A percentile compares a stretch with the other conserved stretches of the same genome.
Conservation (phyloP, 2,888 invertebrate genomes). For the Melanotus villosus region DNA sequence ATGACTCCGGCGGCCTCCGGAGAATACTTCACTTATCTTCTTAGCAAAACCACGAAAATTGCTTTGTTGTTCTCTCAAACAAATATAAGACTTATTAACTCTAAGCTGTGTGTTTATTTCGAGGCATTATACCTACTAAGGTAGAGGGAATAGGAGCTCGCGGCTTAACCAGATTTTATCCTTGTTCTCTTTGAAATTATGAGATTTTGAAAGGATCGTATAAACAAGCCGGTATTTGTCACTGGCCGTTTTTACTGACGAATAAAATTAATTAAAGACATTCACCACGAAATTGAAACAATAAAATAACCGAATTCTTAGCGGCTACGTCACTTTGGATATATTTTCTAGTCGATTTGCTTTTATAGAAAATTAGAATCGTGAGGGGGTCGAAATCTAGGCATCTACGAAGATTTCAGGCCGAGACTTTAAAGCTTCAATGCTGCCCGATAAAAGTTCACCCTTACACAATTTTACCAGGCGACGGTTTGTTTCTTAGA, state of each 20-base stretch:
- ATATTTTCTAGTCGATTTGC: constrained; percentile 45
- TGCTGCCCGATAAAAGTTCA: constrained; percentile 33
- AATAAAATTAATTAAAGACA: constrained; percentile 27
- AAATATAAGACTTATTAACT: constrained; percentile 46
- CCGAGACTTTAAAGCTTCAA: constrained; percentile 27
- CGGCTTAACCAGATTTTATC: constrained; percentile 20
- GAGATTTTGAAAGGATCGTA: constrained; percentile 27
- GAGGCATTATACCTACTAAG: constrained; percentile 25
- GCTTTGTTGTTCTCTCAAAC: constrained; percentile 46
- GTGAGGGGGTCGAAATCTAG: constrained; percentile 33
- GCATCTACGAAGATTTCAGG: constrained; percentile 24
- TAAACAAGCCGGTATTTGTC: constrained; percentile 28
- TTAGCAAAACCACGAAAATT: constrained; percentile 49
- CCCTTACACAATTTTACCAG: constrained; percentile 25
- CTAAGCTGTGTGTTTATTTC: constrained; percentile 42
- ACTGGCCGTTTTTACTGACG: constrained; percentile 17
- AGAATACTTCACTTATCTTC: constrained; percentile 49
- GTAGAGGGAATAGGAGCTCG: constrained; percentile 19
- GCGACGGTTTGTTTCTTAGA: constrained; percentile 36
- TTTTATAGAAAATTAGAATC: constrained; percentile 44
- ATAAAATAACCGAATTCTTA: constrained; percentile 27
- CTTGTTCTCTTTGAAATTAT: constrained; percentile 25
- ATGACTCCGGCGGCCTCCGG: constrained; percentile 41
- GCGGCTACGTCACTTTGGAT: constrained; percentile 33
- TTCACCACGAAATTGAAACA: constrained; percentile 20